These are phyloP conservation scores for Capromys pilorides DNA, from an alignment of 2,797 vertebrate species.

Conservation along the genomic window DNA sequence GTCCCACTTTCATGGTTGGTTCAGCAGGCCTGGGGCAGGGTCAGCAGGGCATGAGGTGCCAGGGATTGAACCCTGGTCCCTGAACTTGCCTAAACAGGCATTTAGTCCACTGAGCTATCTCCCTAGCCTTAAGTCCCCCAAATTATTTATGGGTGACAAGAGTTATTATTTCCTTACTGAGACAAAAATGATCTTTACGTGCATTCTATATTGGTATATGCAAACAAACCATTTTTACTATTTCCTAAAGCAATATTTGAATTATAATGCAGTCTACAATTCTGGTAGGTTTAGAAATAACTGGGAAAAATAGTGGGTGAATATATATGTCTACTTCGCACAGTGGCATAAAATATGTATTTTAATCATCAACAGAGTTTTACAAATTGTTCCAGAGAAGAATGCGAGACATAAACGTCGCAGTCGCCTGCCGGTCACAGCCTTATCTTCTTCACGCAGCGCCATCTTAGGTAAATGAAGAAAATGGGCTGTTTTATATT, in stretches of 20 bases:
- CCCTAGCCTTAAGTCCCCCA: not conserved
- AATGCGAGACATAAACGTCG: slow-evolving; percentile 70
- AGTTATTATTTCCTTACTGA: not conserved
- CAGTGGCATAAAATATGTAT: slow-evolving; percentile 62
- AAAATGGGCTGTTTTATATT: slow-evolving; percentile 52
- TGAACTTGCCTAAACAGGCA: too few species aligned
- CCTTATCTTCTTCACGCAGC: slow-evolving; percentile 66
- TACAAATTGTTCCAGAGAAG: slow-evolving; percentile 65
- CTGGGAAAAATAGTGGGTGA: slow-evolving; percentile 64
- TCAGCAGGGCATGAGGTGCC: too few species aligned
- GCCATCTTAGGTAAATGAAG: slow-evolving; percentile 72
- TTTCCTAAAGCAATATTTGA: slow-evolving; percentile 44
- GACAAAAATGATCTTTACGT: not conserved
- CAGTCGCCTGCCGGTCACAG: slow-evolving; percentile 18
- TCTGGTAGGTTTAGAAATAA: slow-evolving; percentile 60
- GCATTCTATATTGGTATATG: not conserved
- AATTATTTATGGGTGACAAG: not conserved
- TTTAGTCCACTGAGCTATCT: too few species aligned
- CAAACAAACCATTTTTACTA: slow-evolving; percentile 32
- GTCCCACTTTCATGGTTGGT: too few species aligned
- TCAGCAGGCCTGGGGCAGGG: too few species aligned
- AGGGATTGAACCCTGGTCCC: too few species aligned
- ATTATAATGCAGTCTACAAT: slow-evolving; percentile 58
- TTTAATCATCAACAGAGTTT: slow-evolving; percentile 72
- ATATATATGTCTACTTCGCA: slow-evolving; percentile 58